Conservation (phyloP, 53 echinoderm and acorn worm species). For the Crossaster papposus region DNA sequence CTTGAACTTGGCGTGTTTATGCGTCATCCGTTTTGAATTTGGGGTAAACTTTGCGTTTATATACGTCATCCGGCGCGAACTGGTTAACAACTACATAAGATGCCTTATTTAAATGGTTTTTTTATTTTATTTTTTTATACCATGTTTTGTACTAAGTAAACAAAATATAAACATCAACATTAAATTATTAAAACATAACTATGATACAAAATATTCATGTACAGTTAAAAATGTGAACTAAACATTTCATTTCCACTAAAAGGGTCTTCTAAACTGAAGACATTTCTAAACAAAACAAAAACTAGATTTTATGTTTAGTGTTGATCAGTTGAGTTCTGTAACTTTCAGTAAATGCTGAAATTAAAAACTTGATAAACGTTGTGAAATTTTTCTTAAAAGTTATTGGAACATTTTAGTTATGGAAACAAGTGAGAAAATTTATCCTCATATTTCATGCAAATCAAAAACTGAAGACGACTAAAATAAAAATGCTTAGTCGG, state of each 20-base stretch:
- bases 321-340: too few relatives aligned
- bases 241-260: neutral
- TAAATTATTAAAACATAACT: neutral
- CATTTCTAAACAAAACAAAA: too few relatives aligned
- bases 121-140: neutral
- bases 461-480: neutral
- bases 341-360: too few relatives aligned
- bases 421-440: neutral
- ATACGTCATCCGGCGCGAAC: too few relatives aligned
- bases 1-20: too few relatives aligned
- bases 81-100: neutral
- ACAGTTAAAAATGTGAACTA: neutral
- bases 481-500: neutral
- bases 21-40: too few relatives aligned
- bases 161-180: neutral
- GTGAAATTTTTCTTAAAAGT: neutral
- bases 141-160: neutral
- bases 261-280: too few relatives aligned
- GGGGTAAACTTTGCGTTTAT: too few relatives aligned
- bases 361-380: too few relatives aligned
- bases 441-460: neutral
- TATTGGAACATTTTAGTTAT: neutral
- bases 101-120: neutral
- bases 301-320: too few relatives aligned
- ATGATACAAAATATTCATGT: slow-evolving; percentile 28